Percentiles rank a stretch among this genome's conserved stretches.
phyloP scores from a whole-genome alignment of 1,140 invertebrate species.

The Metaphire vulgaris region DNA sequence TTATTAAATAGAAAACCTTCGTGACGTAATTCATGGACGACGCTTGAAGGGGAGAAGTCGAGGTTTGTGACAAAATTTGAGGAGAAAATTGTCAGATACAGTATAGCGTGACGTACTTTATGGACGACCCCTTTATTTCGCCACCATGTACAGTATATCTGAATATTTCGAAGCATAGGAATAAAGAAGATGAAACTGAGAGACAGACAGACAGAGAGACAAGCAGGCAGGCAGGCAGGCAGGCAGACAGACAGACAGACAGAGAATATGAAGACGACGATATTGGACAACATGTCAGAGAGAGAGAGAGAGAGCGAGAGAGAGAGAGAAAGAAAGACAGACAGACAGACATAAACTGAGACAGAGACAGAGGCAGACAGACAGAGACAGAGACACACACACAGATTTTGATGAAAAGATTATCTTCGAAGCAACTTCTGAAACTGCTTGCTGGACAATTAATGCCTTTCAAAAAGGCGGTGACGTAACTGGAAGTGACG shows the following conservation, averaged over 20 bases:
- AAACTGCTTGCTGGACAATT: too few relatives aligned
- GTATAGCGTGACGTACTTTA: too few relatives aligned
- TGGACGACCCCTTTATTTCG: too few relatives aligned
- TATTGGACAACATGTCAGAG: background rate
- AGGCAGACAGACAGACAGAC: slow-evolving; percentile 18
- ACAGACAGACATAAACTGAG: background rate
- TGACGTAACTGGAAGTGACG: too few relatives aligned
- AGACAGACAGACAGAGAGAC: slow-evolving; percentile 28
- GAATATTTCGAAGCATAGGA: slow-evolving; percentile 22
- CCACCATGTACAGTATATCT: too few relatives aligned
- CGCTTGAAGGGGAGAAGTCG: too few relatives aligned
- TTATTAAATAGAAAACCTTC: background rate
- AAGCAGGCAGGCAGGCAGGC: slow-evolving; percentile 1
- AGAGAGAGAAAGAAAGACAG: background rate
- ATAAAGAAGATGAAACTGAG: slow-evolving; percentile 15
- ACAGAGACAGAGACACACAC: slow-evolving; percentile 11
- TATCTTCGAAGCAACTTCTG: too few relatives aligned
- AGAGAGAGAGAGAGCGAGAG: slow-evolving; percentile 20
- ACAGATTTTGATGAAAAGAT: too few relatives aligned
- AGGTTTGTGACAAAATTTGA: background rate
- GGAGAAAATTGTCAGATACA: background rate
- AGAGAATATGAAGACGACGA: too few relatives aligned
- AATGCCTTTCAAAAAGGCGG: too few relatives aligned
- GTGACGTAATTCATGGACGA: too few relatives aligned
- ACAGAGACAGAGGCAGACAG: background rate